Conservation (phyloP, 92 coral and sea anemone genomes). For the Phenganax subtilis region DNA sequence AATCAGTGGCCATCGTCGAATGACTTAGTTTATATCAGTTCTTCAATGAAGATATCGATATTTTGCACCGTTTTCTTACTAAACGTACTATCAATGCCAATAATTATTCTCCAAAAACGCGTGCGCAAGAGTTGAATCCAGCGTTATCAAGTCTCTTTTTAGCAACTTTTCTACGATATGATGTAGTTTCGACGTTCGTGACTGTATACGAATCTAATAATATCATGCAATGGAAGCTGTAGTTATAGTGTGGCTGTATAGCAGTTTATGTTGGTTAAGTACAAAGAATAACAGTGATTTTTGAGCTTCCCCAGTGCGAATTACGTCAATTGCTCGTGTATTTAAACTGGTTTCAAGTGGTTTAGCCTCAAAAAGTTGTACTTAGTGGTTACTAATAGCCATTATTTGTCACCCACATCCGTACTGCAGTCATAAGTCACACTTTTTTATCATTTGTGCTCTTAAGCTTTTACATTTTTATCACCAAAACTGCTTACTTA, state of each 20-base stretch:
- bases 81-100: background rate
- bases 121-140: too few relatives aligned
- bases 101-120: background rate
- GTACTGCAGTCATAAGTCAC: background rate
- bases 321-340: slow-evolving; percentile 7
- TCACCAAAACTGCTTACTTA: too few relatives aligned
- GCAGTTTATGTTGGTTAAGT: slow-evolving; percentile 10
- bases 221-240: background rate
- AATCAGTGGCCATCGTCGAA: slow-evolving; percentile 19
- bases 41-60: background rate
- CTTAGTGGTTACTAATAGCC: slow-evolving; percentile 14
- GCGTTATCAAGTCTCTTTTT: background rate
- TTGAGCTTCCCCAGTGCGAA: slow-evolving; percentile 13
- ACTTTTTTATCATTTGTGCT: background rate
- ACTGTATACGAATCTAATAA: background rate
- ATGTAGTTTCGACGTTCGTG: background rate
- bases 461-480: background rate
- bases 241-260: background rate
- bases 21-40: background rate
- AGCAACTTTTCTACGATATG: background rate
- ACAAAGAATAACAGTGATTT: slow-evolving; percentile 10
- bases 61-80: background rate
- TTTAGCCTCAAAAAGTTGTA: background rate
- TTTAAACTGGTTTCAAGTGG: slow-evolving; percentile 13
- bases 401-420: slow-evolving; percentile 2